phyloP scores from a whole-genome alignment of 1,140 invertebrate genomes.

The Micrasema longulum region DNA sequence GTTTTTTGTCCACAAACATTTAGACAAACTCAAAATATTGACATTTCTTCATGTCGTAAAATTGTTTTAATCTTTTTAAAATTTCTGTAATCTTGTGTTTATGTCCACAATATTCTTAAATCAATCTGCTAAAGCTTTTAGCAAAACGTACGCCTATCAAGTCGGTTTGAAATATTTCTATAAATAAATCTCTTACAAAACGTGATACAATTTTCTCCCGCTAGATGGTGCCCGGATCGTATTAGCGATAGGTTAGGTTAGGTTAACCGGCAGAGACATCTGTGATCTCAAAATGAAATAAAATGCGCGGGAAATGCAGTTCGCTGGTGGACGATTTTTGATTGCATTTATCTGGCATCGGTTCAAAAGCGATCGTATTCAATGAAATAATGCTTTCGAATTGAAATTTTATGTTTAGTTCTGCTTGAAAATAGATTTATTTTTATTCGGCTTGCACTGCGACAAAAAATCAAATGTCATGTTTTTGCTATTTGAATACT shows the following conservation, averaged over 20 bases:
- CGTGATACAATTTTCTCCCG: constrained; percentile 32
- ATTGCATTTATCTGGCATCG: constrained; percentile 34
- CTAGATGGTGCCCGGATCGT: constrained; percentile 29
- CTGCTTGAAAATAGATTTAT: constrained; percentile 6
- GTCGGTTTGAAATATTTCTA: constrained; percentile 6
- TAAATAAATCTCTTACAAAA: constrained; percentile 5
- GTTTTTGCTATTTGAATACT: too few relatives aligned
- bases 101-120: too few relatives aligned
- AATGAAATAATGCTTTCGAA: constrained; percentile 29
- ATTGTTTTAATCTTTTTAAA: too few relatives aligned
- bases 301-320: constrained; percentile 20
- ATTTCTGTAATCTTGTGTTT: too few relatives aligned
- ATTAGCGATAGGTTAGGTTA: constrained; percentile 28
- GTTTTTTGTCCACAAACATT: too few relatives aligned
- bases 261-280: constrained; percentile 31
- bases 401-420: constrained; percentile 35
- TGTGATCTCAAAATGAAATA: constrained; percentile 28
- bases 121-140: too few relatives aligned
- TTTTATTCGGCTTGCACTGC: constrained; percentile 1
- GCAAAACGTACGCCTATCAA: too few relatives aligned
- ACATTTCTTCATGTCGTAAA: too few relatives aligned
- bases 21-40: too few relatives aligned
- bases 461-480: neutral
- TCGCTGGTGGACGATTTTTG: constrained; percentile 30
- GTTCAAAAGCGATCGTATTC: constrained; percentile 33